These are phyloP conservation scores for Saxicola maurus DNA, from an alignment of 2,797 vertebrate species.

Conservation along the genomic window DNA sequence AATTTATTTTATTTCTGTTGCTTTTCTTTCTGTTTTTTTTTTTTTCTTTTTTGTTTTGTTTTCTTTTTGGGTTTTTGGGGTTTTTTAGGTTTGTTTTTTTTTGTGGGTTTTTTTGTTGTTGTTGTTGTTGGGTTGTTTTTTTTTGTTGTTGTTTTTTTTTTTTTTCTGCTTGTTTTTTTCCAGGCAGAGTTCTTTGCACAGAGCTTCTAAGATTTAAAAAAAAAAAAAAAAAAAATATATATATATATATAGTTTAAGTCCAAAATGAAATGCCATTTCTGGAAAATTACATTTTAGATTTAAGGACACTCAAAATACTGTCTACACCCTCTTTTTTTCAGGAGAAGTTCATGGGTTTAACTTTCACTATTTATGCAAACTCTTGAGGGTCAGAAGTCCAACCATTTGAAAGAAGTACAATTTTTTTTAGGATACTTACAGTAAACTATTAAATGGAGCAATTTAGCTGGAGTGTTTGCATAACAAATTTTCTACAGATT, in stretches of 20 bases:
- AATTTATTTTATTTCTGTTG: background rate
- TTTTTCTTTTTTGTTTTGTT: background rate
- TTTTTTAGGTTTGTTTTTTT: too few species aligned
- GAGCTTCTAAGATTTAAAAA: background rate
- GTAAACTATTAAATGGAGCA: background rate
- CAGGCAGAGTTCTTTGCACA: fast-evolving
- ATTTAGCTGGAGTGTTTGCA: background rate
- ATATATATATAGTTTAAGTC: background rate
- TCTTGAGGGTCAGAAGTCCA: background rate
- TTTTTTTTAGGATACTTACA: background rate
- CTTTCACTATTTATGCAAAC: background rate
- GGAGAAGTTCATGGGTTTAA: background rate
- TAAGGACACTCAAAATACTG: background rate
- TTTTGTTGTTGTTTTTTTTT: too few species aligned
- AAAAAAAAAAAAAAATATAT: too few species aligned
- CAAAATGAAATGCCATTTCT: background rate
- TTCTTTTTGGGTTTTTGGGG: background rate
- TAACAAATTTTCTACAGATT: background rate
- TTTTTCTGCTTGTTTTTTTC: background rate
- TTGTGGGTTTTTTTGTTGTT: too few species aligned
- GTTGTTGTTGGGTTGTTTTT: too few species aligned
- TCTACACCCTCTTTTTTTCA: background rate
- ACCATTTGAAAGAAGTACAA: background rate
- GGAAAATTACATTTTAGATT: background rate
- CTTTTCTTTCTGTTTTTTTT: background rate